These are phyloP conservation scores for Synergus umbraculus DNA, from an alignment of 2,888 invertebrate species.

Conservation along the genomic window DNA sequence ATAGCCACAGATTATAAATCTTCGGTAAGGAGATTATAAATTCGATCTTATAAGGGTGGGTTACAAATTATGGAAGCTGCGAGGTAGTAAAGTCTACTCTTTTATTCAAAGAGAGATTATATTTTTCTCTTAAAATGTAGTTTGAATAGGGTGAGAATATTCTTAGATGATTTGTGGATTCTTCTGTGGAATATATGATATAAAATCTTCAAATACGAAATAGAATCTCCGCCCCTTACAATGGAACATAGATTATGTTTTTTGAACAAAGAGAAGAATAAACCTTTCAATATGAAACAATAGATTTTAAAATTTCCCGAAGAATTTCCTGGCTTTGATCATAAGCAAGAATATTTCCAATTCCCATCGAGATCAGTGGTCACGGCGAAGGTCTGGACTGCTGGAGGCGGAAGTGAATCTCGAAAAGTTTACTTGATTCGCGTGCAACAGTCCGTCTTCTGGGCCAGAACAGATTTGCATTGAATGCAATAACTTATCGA, in stretches of 20 bases:
- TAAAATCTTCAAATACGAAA: neutral
- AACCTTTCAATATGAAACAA: neutral
- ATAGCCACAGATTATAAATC: neutral
- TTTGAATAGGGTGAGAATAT: neutral
- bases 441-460: slow-evolving; percentile 37
- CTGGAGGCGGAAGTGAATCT: slow-evolving; percentile 30
- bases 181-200: neutral
- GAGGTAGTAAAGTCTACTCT: neutral
- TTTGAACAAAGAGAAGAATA: neutral
- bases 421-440: slow-evolving; percentile 35
- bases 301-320: neutral
- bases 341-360: slow-evolving; percentile 34
- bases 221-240: too few relatives aligned
- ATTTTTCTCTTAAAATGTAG: neutral
- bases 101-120: neutral
- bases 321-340: neutral
- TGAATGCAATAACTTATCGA: slow-evolving; percentile 41
- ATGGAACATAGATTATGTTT: neutral
- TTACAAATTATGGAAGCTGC: neutral
- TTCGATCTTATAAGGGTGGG: neutral
- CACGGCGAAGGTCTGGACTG: slow-evolving; percentile 10
- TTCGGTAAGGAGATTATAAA: neutral
- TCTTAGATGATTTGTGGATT: neutral
- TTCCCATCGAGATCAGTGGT: slow-evolving; percentile 38
- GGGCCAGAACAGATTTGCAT: slow-evolving; percentile 41